These are phyloP conservation scores for Epizoanthus stellaris DNA, from an alignment of 92 coral and sea anemone species.

Conservation along the genomic window DNA sequence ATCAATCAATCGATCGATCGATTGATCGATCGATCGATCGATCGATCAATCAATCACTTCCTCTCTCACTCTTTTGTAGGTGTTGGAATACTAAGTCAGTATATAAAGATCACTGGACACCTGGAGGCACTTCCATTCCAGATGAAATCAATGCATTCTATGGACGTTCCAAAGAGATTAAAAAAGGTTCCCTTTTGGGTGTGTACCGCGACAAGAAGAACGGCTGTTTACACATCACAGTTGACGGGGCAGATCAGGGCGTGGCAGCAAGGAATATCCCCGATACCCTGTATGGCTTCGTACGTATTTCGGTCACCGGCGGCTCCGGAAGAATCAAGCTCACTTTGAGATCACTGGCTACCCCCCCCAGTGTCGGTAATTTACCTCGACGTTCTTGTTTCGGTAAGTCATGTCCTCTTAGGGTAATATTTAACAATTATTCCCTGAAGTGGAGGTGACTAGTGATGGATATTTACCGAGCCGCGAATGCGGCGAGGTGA, in stretches of 20 bases:
- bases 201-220: conserved; percentile 15
- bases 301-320: conserved; percentile 28
- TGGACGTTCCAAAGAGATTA: conserved; percentile 27
- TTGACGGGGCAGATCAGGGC: conserved; percentile 12
- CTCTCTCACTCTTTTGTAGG: neutral
- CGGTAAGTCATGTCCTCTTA: too few relatives aligned
- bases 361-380: too few relatives aligned
- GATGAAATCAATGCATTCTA: conserved; percentile 19
- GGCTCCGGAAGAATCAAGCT: conserved; percentile 19
- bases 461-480: too few relatives aligned
- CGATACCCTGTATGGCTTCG: neutral
- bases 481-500: too few relatives aligned
- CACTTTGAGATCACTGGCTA: conserved; percentile 9
- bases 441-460: too few relatives aligned
- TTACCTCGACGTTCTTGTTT: too few relatives aligned
- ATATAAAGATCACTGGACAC: conserved; percentile 1
- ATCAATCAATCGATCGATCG: too few relatives aligned
- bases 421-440: too few relatives aligned
- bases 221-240: conserved; percentile 16
- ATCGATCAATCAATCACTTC: too few relatives aligned
- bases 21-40: too few relatives aligned
- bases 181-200: conserved; percentile 34
- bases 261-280: conserved; percentile 33
- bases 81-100: conserved; percentile 36
- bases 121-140: conserved; percentile 32